phyloP scores from a whole-genome alignment of 2,113 vertebrate genomes.

The Tauraco erythrolophus region DNA sequence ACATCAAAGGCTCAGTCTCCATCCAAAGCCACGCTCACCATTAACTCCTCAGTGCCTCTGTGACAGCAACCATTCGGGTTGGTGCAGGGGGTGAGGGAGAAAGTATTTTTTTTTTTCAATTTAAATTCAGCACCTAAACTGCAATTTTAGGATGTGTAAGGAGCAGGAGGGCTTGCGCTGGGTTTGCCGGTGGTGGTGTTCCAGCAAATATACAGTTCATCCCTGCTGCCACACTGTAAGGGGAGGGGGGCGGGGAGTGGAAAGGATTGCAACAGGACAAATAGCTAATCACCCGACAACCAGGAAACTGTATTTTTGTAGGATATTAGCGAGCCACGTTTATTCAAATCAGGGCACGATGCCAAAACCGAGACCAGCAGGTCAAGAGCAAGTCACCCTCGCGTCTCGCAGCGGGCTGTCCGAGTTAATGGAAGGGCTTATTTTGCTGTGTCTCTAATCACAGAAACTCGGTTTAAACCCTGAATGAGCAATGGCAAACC shows the following conservation, averaged over 20 bases:
- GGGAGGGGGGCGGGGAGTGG: not conserved
- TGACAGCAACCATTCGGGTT: not conserved
- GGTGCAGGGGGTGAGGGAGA: not conserved
- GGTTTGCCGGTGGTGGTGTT: not conserved
- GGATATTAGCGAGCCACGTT: not conserved
- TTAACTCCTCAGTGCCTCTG: not conserved
- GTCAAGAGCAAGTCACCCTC: not conserved
- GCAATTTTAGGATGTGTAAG: not conserved
- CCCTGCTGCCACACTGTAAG: not conserved
- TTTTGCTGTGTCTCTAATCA: not conserved
- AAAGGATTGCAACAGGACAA: not conserved
- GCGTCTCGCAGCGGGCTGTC: accelerated
- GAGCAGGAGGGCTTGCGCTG: not conserved
- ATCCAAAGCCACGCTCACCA: not conserved
- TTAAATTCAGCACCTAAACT: not conserved
- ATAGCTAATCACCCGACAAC: not conserved
- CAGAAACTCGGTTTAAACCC: not conserved
- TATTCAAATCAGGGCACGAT: not conserved
- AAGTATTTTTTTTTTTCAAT: not conserved
- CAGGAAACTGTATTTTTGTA: not conserved
- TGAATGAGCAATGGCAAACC: not conserved
- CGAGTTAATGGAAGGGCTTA: not conserved
- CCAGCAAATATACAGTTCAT: not conserved
- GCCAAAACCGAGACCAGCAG: not conserved
- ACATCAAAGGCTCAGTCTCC: not conserved